Conservation (phyloP, 2,888 invertebrate genomes). For the Teleogryllus oceanicus region DNA sequence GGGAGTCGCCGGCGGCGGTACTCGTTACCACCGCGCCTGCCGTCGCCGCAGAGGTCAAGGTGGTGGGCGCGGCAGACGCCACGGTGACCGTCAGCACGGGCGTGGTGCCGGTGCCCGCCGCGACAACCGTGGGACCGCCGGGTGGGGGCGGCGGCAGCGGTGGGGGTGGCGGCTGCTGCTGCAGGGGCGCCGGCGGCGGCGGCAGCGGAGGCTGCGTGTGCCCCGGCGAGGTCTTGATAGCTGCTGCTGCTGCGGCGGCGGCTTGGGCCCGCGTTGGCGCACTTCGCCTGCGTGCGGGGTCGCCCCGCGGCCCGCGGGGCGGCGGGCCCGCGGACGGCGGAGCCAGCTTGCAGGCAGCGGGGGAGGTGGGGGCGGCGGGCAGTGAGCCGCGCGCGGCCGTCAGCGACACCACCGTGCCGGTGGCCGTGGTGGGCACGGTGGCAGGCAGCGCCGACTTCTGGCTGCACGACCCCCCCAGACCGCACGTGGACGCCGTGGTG, state of each 20-base stretch:
- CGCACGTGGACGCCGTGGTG: constrained; percentile 39
- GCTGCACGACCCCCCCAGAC: constrained; percentile 31
- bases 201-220: constrained; percentile 23
- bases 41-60: constrained; percentile 30
- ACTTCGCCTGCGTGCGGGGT: neutral
- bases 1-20: constrained; percentile 26
- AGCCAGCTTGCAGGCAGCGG: constrained; percentile 34
- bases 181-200: constrained; percentile 27
- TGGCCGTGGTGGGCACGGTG: constrained; percentile 37
- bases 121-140: constrained; percentile 30
- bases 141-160: neutral
- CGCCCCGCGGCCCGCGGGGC: neutral
- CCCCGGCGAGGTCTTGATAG: neutral
- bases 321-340: constrained; percentile 19
- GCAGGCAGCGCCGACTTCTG: constrained; percentile 26
- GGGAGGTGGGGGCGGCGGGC: constrained; percentile 30
- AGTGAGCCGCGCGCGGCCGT: neutral
- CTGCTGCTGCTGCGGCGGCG: constrained; percentile 33
- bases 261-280: constrained; percentile 2
- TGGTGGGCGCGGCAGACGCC: constrained; percentile 33
- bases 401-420: constrained; percentile 21
- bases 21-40: constrained; percentile 25
- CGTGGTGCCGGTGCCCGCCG: constrained; percentile 36
- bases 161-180: constrained; percentile 25
- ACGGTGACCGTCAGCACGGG: constrained; percentile 33